phyloP scores from a whole-genome alignment of 2,888 invertebrate species.

The Aradus depressus region DNA sequence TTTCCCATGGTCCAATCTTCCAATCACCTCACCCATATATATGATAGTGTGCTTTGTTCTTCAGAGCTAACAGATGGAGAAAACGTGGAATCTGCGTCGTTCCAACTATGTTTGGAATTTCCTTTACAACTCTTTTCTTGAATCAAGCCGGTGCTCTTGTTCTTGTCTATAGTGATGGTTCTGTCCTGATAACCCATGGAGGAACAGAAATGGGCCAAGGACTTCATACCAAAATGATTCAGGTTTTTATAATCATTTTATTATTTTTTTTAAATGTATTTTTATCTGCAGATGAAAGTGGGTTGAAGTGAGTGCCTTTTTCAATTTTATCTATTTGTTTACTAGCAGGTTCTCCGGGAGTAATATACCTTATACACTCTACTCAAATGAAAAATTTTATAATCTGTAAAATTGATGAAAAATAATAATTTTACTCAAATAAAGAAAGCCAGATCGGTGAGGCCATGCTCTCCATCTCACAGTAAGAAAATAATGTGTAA shows the following conservation, averaged over 20 bases:
- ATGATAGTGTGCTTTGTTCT: constrained; percentile 3
- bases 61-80: constrained; percentile 56
- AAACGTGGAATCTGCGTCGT: constrained; percentile 74
- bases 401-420: too few relatives aligned
- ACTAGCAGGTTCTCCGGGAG: too few relatives aligned
- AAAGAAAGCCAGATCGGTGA: too few relatives aligned
- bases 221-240: constrained; percentile 89
- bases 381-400: too few relatives aligned
- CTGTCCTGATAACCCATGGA: constrained; percentile 77
- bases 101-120: constrained; percentile 76
- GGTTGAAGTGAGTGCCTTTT: constrained; percentile 4
- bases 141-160: constrained; percentile 84
- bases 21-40: not conserved
- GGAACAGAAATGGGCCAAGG: constrained; percentile 99
- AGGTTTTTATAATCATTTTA: constrained; percentile 39
- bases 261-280: not conserved
- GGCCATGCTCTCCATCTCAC: too few relatives aligned
- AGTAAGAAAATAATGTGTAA: too few relatives aligned
- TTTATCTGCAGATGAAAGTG: not conserved
- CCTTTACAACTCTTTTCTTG: constrained; percentile 61
- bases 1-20: too few relatives aligned
- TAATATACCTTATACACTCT: too few relatives aligned
- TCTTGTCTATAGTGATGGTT: constrained; percentile 73
- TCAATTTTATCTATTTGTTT: too few relatives aligned
- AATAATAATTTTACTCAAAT: too few relatives aligned